Conservation (phyloP, 2,797 vertebrate genomes). For the Danio tinwini region DNA sequence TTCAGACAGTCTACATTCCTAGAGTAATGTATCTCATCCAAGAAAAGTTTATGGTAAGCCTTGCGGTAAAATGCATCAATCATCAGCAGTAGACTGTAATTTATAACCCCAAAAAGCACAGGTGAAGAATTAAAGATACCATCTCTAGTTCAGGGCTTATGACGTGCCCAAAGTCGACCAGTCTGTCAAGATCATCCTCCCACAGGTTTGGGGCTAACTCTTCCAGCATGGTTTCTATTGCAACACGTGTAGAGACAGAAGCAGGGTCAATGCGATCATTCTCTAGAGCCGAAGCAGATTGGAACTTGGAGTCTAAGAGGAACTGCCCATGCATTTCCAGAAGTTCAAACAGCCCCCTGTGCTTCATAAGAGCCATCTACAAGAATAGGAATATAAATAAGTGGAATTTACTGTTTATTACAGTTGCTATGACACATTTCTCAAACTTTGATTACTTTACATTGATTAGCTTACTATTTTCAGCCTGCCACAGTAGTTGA, state of each 20-base stretch:
- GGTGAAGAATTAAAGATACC: slow-evolving; percentile 64
- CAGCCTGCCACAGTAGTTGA: too few species aligned
- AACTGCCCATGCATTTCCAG: slow-evolving; percentile 77
- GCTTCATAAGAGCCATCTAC: slow-evolving; percentile 88
- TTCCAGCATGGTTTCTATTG: slow-evolving; percentile 85
- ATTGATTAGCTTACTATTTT: too few species aligned
- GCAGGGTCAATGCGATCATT: slow-evolving; percentile 63
- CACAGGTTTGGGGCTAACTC: slow-evolving; percentile 86
- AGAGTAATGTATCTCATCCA: background rate
- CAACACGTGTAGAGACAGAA: slow-evolving; percentile 76
- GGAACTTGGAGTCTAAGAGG: slow-evolving; percentile 83
- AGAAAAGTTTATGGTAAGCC: background rate
- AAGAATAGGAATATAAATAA: background rate
- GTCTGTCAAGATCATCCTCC: slow-evolving; percentile 85
- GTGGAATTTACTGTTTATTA: background rate
- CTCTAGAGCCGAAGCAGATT: slow-evolving; percentile 60
- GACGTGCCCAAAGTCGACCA: slow-evolving; percentile 86
- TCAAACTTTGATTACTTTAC: background rate
- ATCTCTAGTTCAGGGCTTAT: slow-evolving; percentile 86
- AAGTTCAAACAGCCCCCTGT: slow-evolving; percentile 82
- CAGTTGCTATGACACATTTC: background rate
- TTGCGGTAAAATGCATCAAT: slow-evolving; percentile 4
- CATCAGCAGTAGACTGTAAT: background rate
- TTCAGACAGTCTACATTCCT: background rate
- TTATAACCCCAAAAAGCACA: background rate